phyloP scores from a whole-genome alignment of 2,888 invertebrate genomes.

The Entomobrya proxima region DNA sequence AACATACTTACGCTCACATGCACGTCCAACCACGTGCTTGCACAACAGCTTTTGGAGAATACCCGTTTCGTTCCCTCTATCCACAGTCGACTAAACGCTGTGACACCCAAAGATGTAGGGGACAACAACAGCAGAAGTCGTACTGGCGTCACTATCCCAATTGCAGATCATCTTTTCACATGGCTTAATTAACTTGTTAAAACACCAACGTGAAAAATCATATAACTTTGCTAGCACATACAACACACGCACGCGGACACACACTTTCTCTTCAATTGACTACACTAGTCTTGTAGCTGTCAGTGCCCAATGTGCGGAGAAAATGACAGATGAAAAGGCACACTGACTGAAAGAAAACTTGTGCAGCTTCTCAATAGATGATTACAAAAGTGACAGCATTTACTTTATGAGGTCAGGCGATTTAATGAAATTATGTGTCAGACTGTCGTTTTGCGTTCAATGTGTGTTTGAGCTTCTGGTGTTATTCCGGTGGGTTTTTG shows the following conservation, averaged over 20 bases:
- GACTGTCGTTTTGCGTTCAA: conserved; percentile 45
- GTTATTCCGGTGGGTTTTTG: background rate
- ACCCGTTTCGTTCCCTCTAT: background rate
- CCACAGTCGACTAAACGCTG: conserved; percentile 11
- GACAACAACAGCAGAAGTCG: background rate
- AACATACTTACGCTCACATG: conserved; percentile 61
- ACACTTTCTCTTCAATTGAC: too few relatives aligned
- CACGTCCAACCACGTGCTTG: conserved; percentile 65
- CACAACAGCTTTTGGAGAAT: conserved; percentile 18
- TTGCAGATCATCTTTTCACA: conserved; percentile 58
- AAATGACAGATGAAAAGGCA: conserved; percentile 29
- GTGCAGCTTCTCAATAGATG: conserved; percentile 17
- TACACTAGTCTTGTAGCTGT: too few relatives aligned
- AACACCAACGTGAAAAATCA: conserved; percentile 35
- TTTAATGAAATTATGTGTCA: conserved; percentile 64
- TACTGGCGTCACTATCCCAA: background rate
- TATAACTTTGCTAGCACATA: background rate
- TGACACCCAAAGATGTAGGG: background rate
- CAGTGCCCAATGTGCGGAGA: background rate
- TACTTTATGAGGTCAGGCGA: conserved; percentile 38
- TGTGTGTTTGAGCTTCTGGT: background rate
- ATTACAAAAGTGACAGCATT: conserved; percentile 1
- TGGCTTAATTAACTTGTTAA: conserved; percentile 50
- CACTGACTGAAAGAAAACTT: background rate
- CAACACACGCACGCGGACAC: background rate